A percentile compares a stretch with the other conserved stretches of the same genome.
phyloP scores from a whole-genome alignment of 2,797 vertebrate species.

The Amazonetta brasiliensis region DNA sequence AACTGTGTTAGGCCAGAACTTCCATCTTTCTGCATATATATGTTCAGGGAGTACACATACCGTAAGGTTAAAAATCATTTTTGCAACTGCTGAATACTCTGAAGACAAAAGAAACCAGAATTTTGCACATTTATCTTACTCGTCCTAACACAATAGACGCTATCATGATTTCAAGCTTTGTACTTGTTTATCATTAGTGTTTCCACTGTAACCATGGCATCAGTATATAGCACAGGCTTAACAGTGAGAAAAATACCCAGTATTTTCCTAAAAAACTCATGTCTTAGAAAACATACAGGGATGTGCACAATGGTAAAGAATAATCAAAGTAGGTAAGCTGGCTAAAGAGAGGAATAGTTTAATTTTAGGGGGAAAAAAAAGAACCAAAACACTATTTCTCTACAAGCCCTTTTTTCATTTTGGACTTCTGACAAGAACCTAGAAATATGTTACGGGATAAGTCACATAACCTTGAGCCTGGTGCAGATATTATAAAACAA shows the following conservation, averaged over 20 bases:
- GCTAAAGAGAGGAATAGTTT: neutral
- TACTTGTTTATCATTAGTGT: slow-evolving; percentile 61
- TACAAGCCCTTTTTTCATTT: neutral
- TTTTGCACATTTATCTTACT: slow-evolving; percentile 13
- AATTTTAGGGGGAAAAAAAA: neutral
- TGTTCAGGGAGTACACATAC: neutral
- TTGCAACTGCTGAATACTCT: neutral
- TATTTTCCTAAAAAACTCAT: slow-evolving; percentile 21
- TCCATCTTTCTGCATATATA: neutral
- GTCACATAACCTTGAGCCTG: neutral
- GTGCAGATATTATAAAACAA: neutral
- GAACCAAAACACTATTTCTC: neutral
- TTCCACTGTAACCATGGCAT: slow-evolving; percentile 80
- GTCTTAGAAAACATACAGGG: neutral
- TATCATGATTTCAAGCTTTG: slow-evolving; percentile 55
- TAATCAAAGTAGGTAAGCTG: neutral
- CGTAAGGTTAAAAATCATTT: neutral
- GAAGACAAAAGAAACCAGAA: neutral
- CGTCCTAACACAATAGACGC: slow-evolving; percentile 7
- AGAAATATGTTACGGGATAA: neutral
- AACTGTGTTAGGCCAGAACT: neutral
- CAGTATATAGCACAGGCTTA: slow-evolving; percentile 62
- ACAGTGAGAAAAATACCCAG: slow-evolving; percentile 54
- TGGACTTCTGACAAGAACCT: neutral
- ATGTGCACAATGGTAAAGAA: neutral